phyloP scores from a whole-genome alignment of 2,797 vertebrate species.

The Poeciliopsis infans region DNA sequence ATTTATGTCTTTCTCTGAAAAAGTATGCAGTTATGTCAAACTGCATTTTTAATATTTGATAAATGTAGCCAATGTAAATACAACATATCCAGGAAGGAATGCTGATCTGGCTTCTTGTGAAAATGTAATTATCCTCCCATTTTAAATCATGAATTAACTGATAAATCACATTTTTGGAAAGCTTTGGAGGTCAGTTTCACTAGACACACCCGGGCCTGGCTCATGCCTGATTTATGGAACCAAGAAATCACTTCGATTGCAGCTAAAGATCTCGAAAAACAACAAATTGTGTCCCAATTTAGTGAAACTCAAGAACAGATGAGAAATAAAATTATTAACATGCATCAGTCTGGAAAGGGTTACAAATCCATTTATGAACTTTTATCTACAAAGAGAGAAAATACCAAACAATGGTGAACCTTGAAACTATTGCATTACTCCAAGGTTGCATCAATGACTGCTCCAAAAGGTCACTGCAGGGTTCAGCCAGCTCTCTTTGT shows the following conservation, averaged over 20 bases:
- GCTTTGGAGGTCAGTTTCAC: neutral
- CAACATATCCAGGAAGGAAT: neutral
- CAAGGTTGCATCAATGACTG: neutral
- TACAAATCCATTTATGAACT: neutral
- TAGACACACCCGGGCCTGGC: neutral
- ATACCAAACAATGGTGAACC: neutral
- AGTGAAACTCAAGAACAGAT: no score
- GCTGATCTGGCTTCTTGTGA: neutral
- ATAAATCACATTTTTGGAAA: neutral
- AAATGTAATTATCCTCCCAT: neutral
- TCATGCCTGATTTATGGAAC: neutral
- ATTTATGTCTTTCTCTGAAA: neutral
- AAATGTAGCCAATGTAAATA: neutral
- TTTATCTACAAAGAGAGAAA: neutral
- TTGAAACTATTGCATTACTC: neutral
- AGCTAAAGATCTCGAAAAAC: no score
- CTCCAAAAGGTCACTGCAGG: neutral
- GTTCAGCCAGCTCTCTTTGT: neutral
- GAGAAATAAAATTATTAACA: no score
- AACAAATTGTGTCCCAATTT: no score
- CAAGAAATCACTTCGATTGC: no score
- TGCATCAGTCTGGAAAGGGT: neutral
- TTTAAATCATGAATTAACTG: neutral
- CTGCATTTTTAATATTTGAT: neutral
- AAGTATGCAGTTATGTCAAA: neutral